Percentiles rank a stretch among this genome's conserved stretches.
Conservation (phyloP, 1,140 invertebrate genomes). For the Daktulosphaira vitifoliae region DNA sequence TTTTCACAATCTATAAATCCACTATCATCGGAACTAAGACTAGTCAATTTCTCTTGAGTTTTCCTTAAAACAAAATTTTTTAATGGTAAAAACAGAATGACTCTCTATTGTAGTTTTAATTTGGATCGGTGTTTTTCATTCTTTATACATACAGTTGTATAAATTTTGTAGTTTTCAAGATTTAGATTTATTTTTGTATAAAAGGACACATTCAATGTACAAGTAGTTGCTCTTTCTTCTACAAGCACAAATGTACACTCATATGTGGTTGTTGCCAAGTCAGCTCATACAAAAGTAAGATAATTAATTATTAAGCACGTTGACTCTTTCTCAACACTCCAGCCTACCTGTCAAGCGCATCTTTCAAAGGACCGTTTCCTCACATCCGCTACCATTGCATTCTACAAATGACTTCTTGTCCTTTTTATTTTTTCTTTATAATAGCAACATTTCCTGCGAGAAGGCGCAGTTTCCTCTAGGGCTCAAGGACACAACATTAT, state of each 20-base stretch:
- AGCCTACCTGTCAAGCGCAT: constrained; percentile 29
- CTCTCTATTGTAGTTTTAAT: too few relatives aligned
- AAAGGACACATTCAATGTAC: background rate
- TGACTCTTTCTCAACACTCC: constrained; percentile 9
- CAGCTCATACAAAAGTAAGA: background rate
- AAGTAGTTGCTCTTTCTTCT: too few relatives aligned
- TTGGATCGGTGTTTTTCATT: background rate
- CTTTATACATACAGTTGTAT: background rate
- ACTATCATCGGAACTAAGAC: too few relatives aligned
- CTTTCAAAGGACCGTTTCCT: constrained; percentile 22
- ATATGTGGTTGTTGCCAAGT: too few relatives aligned
- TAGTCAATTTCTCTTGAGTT: too few relatives aligned
- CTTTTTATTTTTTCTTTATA: constrained; percentile 16
- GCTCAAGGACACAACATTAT: background rate
- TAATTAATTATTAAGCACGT: constrained; percentile 31
- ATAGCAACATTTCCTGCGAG: background rate
- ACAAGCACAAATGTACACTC: too few relatives aligned
- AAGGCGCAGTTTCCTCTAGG: background rate
- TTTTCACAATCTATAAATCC: too few relatives aligned
- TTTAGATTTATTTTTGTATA: constrained; percentile 7
- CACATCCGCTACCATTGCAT: constrained; percentile 7
- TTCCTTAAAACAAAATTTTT: too few relatives aligned
- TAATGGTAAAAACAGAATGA: too few relatives aligned
- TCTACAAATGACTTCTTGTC: constrained; percentile 24
- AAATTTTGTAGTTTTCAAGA: background rate